phyloP scores from a whole-genome alignment of 2,888 invertebrate genomes.

The Conchocele bisecta region DNA sequence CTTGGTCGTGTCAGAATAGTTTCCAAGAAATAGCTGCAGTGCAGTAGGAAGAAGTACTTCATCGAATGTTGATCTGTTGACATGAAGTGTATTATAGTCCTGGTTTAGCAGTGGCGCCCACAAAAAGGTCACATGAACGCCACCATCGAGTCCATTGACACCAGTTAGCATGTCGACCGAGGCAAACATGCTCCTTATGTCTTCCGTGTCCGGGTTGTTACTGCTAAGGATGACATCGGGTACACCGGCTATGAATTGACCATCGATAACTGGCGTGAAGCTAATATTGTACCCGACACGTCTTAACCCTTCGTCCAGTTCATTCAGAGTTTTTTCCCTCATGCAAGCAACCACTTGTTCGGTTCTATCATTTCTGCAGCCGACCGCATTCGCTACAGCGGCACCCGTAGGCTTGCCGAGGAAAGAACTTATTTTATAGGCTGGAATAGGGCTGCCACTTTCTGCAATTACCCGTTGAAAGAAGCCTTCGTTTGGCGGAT shows the following conservation, averaged over 20 bases:
- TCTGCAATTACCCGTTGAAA: conserved; percentile 40
- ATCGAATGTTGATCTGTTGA: conserved; percentile 19
- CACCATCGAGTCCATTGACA: conserved; percentile 38
- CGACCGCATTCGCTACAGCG: conserved; percentile 9
- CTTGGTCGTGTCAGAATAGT: conserved; percentile 20
- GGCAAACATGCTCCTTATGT: conserved; percentile 25
- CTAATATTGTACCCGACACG: conserved; percentile 3
- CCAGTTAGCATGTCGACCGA: conserved; percentile 35
- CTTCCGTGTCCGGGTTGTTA: not conserved
- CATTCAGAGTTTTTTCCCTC: conserved; percentile 22
- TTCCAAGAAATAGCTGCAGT: conserved; percentile 20
- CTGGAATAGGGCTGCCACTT: conserved; percentile 12
- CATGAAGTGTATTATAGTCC: conserved; percentile 11
- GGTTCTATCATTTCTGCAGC: conserved; percentile 14
- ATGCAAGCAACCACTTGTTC: conserved; percentile 20
- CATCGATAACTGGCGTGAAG: conserved; percentile 40
- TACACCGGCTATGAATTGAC: conserved; percentile 27
- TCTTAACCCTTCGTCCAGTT: conserved; percentile 13
- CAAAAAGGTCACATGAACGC: conserved; percentile 28
- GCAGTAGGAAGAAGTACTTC: conserved; percentile 35
- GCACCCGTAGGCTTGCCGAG: not conserved
- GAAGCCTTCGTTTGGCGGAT: conserved; percentile 28
- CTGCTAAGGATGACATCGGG: conserved; percentile 24
- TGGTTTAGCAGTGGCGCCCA: conserved; percentile 38
- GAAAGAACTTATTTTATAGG: not conserved